A percentile compares a stretch with the other conserved stretches of the same genome.
These are phyloP conservation scores for Helobdella robusta DNA, from an alignment of 2,888 invertebrate genomes.

Conservation along the genomic window DNA sequence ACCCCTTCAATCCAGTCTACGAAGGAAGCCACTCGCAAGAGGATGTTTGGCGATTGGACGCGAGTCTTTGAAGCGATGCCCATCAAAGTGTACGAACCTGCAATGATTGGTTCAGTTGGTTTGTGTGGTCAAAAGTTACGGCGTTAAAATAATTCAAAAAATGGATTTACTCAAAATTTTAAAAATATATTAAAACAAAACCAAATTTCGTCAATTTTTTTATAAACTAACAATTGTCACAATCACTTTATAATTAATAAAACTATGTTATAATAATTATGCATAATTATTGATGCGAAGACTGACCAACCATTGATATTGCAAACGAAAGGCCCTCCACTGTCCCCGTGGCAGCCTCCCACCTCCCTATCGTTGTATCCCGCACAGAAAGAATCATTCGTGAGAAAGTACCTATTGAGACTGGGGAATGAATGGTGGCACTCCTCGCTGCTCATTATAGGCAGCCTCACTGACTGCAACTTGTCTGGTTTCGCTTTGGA, in stretches of 20 bases:
- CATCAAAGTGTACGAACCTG: constrained; percentile 38
- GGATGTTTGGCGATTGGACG: constrained; percentile 43
- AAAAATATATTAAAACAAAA: too few relatives aligned
- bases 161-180: too few relatives aligned
- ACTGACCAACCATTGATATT: constrained; percentile 31
- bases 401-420: constrained; percentile 12
- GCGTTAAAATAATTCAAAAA: too few relatives aligned
- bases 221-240: too few relatives aligned
- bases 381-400: constrained; percentile 70
- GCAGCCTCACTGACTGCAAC: constrained; percentile 62
- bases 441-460: constrained; percentile 58
- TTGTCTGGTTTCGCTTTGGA: constrained; percentile 57
- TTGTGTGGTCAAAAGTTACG: too few relatives aligned
- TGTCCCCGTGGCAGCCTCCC: constrained; percentile 74
- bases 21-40: constrained; percentile 40
- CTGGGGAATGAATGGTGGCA: constrained; percentile 64
- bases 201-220: too few relatives aligned
- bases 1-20: constrained; percentile 39
- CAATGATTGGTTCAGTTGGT: too few relatives aligned
- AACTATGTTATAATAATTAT: too few relatives aligned
- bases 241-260: too few relatives aligned
- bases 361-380: constrained; percentile 65
- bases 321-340: constrained; percentile 73
- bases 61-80: constrained; percentile 43
- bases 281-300: too few relatives aligned